Evolutionary conservation across 2,797 vertebrate species (phyloP).

Genomic region (Manis pentadactyla): DNA sequence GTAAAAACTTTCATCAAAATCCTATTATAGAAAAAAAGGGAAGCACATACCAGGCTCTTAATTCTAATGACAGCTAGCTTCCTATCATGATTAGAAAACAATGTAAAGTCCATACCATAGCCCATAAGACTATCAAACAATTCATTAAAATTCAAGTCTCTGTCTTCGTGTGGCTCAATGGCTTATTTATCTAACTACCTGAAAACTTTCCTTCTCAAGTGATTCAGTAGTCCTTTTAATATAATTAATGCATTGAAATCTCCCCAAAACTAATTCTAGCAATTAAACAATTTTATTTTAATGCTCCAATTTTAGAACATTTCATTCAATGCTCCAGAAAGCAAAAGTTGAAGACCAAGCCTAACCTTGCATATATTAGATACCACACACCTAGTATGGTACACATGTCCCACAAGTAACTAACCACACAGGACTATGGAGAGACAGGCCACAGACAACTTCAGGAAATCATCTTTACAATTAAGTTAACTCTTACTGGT

Average conservation of each 20-base stretch:
- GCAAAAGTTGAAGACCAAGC: not conserved
- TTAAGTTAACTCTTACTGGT: slow-evolving; percentile 95
- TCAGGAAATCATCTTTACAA: slow-evolving; percentile 64
- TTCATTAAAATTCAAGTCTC: slow-evolving; percentile 48
- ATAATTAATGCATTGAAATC: not conserved
- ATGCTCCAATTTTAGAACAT: slow-evolving; percentile 11
- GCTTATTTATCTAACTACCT: not conserved
- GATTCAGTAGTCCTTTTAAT: slow-evolving; percentile 12
- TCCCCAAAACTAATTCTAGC: not conserved
- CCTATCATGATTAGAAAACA: slow-evolving; percentile 5
- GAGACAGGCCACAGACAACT: not conserved
- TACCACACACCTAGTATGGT: not conserved
- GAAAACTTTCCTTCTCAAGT: not conserved
- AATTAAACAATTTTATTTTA: slow-evolving; percentile 58
- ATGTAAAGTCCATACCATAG: not conserved
- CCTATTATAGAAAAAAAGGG: not conserved
- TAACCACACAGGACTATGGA: not conserved
- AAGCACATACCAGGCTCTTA: not conserved
- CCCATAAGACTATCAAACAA: not conserved
- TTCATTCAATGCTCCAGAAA: slow-evolving; percentile 30
- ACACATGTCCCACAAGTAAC: not conserved
- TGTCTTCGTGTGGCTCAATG: not conserved
- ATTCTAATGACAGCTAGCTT: not conserved
- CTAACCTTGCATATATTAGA: not conserved
- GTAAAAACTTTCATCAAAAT: slow-evolving; percentile 47